Percentiles rank a stretch among this genome's conserved stretches.
These are phyloP conservation scores for Hydrotaea diabolus DNA, from an alignment of 2,888 invertebrate genomes.

Conservation along the genomic window DNA sequence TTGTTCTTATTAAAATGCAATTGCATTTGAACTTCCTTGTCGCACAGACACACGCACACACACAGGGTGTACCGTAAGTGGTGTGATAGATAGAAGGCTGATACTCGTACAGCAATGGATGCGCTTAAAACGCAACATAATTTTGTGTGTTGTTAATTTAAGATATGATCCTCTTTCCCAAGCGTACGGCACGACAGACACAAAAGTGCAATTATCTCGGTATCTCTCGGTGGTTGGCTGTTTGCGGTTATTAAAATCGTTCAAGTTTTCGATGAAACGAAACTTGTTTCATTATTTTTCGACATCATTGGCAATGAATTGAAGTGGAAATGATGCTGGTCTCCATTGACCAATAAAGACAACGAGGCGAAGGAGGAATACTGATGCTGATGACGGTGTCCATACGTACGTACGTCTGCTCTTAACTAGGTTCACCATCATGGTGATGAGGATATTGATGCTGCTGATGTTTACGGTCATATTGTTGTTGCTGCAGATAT, in stretches of 20 bases:
- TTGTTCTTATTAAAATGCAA: conserved; percentile 15
- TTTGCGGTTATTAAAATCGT: conserved; percentile 4
- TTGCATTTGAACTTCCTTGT: conserved; percentile 28
- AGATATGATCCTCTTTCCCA: not conserved
- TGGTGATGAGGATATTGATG: not conserved
- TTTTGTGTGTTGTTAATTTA: not conserved
- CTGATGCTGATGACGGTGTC: too few species aligned
- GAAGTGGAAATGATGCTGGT: conserved; percentile 15
- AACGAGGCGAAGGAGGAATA: not conserved
- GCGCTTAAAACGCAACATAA: not conserved
- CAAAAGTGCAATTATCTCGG: conserved; percentile 7
- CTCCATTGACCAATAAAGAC: not conserved
- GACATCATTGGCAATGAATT: conserved; percentile 17
- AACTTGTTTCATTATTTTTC: conserved; percentile 15
- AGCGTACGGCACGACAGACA: not conserved
- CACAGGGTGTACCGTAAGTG: not conserved
- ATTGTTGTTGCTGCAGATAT: not conserved
- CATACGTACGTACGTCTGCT: too few species aligned
- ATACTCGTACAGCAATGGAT: too few species aligned
- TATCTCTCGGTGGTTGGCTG: not conserved
- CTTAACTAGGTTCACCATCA: not conserved
- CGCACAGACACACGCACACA: too few species aligned
- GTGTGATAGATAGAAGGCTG: not conserved
- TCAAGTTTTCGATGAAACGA: conserved; percentile 12
- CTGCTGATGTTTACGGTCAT: not conserved